Conservation (phyloP, 2,888 invertebrate species). For the Drosophila buzzatii region DNA sequence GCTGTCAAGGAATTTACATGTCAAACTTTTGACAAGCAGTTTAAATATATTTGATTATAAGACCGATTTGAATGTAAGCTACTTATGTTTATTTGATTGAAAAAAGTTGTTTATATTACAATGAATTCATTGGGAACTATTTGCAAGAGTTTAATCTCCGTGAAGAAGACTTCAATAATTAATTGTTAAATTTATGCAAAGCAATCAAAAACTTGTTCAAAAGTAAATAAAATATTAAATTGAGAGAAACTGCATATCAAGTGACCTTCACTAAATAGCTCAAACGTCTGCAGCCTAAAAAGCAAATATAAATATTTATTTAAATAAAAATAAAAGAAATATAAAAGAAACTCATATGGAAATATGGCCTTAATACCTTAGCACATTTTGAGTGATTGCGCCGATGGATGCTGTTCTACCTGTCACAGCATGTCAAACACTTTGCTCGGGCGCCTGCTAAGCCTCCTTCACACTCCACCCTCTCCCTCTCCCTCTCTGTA, state of each 20-base stretch:
- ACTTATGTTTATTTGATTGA: neutral
- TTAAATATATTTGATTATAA: neutral
- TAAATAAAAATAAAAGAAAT: neutral
- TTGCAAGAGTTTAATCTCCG: neutral
- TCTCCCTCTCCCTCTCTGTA: neutral
- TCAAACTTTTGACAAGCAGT: slow-evolving; percentile 8
- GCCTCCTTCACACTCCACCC: neutral
- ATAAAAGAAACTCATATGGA: slow-evolving; percentile 26
- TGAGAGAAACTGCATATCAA: no score
- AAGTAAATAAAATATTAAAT: no score
- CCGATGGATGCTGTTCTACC: slow-evolving; percentile 36
- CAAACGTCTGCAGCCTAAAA: neutral
- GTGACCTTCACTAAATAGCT: slow-evolving; percentile 6
- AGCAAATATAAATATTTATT: neutral
- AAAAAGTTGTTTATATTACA: neutral
- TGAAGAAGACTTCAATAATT: neutral
- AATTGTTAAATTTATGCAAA: slow-evolving; percentile 1
- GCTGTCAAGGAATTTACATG: neutral
- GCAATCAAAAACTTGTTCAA: neutral
- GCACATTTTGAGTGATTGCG: slow-evolving; percentile 13
- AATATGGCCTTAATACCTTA: slow-evolving; percentile 40
- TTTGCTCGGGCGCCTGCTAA: slow-evolving; percentile 26
- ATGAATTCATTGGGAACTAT: neutral
- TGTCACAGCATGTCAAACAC: slow-evolving; percentile 74
- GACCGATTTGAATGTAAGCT: slow-evolving; percentile 3